Evolutionary conservation across 2,113 vertebrate genomes (phyloP), one percentile per base, ranked within the genome.

Genomic region (Pterophyllum scalare): DNA sequence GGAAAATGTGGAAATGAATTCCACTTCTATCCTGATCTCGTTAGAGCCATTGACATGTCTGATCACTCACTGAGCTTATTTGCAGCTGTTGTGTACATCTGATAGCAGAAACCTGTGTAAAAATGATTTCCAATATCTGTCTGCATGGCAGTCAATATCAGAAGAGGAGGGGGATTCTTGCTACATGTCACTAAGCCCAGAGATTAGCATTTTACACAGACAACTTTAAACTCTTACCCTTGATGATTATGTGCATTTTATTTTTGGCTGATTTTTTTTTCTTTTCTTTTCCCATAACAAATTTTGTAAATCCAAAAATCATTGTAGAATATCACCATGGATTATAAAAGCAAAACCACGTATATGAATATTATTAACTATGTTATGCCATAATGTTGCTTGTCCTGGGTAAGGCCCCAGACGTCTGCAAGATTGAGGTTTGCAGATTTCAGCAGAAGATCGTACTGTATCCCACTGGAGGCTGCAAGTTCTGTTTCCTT

Each of bases 81-180:
- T 84, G 67, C 75, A 72, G 57, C 70, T 52, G 75, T 64, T 72
- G 74, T 83, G 57, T 64, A 81, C 77, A 87, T 62, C 78, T 79
- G 85, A 86, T 75, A 67, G 62, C 43, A 49, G 64, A 74, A 58
- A 75, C 67, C 33, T 57, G 74, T 17, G n/a, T 64, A 15, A n/a
- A 38, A 89, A 70, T 67, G 75, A 89, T 86, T 88, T 86, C 79
- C 78, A 77, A 84, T 91, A 79, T 52, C 59, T 59, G 58, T 54
- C 70, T 40, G 46, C 62, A 38, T 43, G 43, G 64, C 52, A 58
- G 70, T 85, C 80, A 12, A 77, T 87, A 76, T 40, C 24, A 40
- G 65, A 79, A 54, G 28, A 28, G n/a, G 49, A 67, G 17, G 64
- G 24, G 17, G 49, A 64, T 35, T 58, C 22, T 11, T 24, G 22